phyloP scores from a whole-genome alignment of 2,113 vertebrate species.

The Chaenogobius annularis region DNA sequence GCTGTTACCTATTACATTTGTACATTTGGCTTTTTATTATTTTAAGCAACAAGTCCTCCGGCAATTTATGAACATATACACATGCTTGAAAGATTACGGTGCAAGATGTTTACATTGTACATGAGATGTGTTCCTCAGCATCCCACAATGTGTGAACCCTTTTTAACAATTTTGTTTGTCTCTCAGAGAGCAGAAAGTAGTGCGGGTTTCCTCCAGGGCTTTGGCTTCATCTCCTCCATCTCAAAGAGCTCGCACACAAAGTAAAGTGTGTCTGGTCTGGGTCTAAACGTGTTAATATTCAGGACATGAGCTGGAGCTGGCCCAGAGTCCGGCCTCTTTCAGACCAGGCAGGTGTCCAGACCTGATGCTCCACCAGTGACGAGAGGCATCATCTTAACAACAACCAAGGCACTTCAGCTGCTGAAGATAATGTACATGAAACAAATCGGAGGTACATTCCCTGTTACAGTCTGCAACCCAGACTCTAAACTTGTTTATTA shows the following conservation, averaged over 20 bases:
- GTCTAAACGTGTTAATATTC: slow-evolving; percentile 31
- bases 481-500: too few species aligned
- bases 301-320: slow-evolving; percentile 1
- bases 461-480: too few species aligned
- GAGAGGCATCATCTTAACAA: background rate
- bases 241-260: slow-evolving; percentile 1
- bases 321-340: slow-evolving; percentile 13
- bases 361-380: slow-evolving; percentile 6
- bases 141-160: too few species aligned
- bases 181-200: background rate
- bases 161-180: background rate
- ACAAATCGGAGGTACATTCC: too few species aligned
- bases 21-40: too few species aligned
- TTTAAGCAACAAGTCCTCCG: too few species aligned
- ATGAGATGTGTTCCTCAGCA: too few species aligned
- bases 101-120: too few species aligned
- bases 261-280: background rate
- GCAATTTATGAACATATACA: too few species aligned
- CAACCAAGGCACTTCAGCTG: background rate
- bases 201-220: background rate
- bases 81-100: too few species aligned
- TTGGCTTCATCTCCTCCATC: background rate
- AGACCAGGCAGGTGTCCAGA: slow-evolving; percentile 40
- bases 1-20: too few species aligned
- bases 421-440: background rate